Evolutionary conservation across 2,113 vertebrate species (phyloP).

Genomic region (Jacana jacana): DNA sequence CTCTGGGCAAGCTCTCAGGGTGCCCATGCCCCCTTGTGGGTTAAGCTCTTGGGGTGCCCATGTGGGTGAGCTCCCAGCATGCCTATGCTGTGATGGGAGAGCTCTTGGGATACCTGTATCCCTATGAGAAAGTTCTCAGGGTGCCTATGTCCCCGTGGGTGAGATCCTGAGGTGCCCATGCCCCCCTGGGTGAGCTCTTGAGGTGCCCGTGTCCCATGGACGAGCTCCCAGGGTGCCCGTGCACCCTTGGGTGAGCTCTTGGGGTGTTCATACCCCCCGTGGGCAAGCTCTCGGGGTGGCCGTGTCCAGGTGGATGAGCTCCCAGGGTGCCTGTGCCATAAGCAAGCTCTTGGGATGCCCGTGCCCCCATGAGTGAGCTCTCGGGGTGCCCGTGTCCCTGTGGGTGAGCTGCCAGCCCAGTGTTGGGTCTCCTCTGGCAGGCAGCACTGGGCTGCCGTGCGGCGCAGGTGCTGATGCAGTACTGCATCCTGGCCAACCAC

Average conservation of each 20-base stretch:
- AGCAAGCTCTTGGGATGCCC: background rate
- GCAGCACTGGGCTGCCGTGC: constrained; percentile 80
- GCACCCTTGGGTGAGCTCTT: rapidly evolving
- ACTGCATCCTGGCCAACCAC: constrained; percentile 85
- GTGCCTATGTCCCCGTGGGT: background rate
- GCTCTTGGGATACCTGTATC: too few species aligned
- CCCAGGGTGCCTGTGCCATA: background rate
- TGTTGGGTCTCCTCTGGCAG: background rate
- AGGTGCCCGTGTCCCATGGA: rapidly evolving
- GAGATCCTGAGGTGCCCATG: background rate
- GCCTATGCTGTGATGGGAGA: background rate
- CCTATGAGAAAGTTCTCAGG: too few species aligned
- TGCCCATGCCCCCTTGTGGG: rapidly evolving
- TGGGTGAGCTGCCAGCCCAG: background rate
- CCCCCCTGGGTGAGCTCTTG: background rate
- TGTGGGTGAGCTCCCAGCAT: rapidly evolving
- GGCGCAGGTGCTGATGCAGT: constrained; percentile 84
- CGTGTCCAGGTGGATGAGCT: rapidly evolving
- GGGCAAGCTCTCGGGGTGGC: background rate
- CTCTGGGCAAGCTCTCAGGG: background rate
- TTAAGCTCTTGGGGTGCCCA: background rate
- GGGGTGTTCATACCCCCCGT: too few species aligned
- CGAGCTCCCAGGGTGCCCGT: background rate
- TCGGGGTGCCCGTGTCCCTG: rapidly evolving
- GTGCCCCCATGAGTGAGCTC: too few species aligned